A percentile compares a stretch with the other conserved stretches of the same genome.
Conservation (phyloP, 2,888 invertebrate genomes). For the Nysson spinosus region DNA sequence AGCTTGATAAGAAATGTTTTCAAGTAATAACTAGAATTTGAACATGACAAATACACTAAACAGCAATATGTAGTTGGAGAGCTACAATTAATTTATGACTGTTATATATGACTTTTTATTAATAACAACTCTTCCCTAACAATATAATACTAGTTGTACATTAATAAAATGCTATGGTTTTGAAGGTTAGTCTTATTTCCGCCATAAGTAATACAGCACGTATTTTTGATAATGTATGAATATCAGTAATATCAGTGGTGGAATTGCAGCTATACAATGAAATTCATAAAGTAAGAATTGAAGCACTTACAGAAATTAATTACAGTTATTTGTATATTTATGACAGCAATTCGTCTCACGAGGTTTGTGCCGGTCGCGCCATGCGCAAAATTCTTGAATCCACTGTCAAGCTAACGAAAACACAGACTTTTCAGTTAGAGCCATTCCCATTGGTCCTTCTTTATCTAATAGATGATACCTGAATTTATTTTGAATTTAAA, state of each 20-base stretch:
- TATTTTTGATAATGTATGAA: no score
- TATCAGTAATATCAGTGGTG: constrained; percentile 5
- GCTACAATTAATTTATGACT: no score
- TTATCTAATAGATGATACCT: constrained; percentile 57
- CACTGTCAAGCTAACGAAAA: not conserved
- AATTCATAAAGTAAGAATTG: not conserved
- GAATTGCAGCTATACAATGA: not conserved
- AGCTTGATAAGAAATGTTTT: no score
- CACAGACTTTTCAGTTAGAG: not conserved
- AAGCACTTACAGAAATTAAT: constrained; percentile 35
- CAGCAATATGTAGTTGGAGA: no score
- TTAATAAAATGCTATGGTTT: constrained; percentile 1
- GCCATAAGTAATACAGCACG: no score
- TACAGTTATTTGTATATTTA: constrained; percentile 19
- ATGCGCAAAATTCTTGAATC: constrained; percentile 17
- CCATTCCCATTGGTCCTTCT: constrained; percentile 8
- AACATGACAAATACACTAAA: no score
- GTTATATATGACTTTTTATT: constrained; percentile 16
- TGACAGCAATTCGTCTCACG: constrained; percentile 26
- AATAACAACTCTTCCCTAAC: no score
- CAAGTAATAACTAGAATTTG: no score
- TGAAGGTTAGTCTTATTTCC: constrained; percentile 42
- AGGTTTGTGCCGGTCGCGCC: constrained; percentile 45
- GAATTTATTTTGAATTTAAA: constrained; percentile 29
- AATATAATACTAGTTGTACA: no score